phyloP scores from a whole-genome alignment of 2,113 vertebrate genomes.

The Alces alces region DNA sequence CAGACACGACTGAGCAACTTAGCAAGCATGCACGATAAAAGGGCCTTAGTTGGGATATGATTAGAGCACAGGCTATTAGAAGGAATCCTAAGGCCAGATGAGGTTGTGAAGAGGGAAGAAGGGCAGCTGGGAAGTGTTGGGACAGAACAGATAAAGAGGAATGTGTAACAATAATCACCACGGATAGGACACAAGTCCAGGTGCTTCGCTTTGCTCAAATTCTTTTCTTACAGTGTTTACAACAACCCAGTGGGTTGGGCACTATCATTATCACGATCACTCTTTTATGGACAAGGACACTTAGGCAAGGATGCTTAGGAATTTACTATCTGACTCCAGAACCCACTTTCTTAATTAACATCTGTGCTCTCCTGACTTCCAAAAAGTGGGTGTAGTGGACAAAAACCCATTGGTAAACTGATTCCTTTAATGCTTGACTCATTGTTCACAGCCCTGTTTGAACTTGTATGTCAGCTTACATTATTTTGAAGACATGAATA shows the following conservation, averaged over 20 bases:
- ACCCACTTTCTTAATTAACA: not conserved
- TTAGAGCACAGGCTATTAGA: not conserved
- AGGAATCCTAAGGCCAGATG: not conserved
- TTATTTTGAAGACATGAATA: not conserved
- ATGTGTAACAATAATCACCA: not conserved
- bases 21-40: rapidly evolving
- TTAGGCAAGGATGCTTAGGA: not conserved
- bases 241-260: not conserved
- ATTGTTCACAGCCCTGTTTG: not conserved
- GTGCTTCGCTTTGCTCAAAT: not conserved
- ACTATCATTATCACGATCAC: not conserved
- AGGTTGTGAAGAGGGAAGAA: not conserved
- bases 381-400: not conserved
- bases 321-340: not conserved
- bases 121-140: not conserved
- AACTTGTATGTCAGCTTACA: not conserved
- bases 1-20: not conserved
- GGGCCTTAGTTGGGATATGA: not conserved
- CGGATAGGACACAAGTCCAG: not conserved
- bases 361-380: not conserved
- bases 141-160: not conserved
- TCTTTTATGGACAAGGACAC: not conserved
- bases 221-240: not conserved
- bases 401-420: not conserved
- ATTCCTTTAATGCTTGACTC: not conserved